Percentiles rank a stretch among this genome's conserved stretches.
Conservation (phyloP, 2,113 vertebrate species). For the Mastomys coucha region DNA sequence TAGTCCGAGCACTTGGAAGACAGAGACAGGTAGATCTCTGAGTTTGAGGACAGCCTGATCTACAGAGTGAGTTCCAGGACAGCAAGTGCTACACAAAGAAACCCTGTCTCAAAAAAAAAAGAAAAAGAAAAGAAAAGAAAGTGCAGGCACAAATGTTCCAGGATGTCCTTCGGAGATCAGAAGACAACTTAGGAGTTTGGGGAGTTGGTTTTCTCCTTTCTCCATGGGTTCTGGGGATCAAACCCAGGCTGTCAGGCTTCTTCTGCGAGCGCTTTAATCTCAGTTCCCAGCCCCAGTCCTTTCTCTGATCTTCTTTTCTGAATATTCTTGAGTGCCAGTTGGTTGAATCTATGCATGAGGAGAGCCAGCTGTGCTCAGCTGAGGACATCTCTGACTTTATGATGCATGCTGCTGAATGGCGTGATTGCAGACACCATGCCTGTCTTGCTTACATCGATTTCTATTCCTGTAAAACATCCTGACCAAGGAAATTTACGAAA, state of each 20-base stretch:
- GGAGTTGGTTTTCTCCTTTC: not conserved
- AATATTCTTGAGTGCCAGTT: not conserved
- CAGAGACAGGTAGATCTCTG: too few relatives aligned
- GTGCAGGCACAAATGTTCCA: too few relatives aligned
- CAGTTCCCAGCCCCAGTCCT: not conserved
- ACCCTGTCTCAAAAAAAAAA: too few relatives aligned
- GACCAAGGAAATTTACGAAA: not conserved
- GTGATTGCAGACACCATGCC: not conserved
- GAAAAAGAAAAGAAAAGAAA: too few relatives aligned
- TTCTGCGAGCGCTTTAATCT: not conserved
- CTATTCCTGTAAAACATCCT: not conserved
- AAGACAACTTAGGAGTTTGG: not conserved
- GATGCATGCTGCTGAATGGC: rapidly evolving
- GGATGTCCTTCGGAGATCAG: not conserved
- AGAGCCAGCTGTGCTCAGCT: too few relatives aligned
- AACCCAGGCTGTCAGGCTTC: not conserved
- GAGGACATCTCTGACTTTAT: not conserved
- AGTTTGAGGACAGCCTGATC: too few relatives aligned
- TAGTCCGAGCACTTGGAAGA: too few relatives aligned
- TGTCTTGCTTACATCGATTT: not conserved
- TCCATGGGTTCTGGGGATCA: not conserved
- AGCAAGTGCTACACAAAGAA: too few relatives aligned
- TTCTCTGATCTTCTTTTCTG: not conserved
- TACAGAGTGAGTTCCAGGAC: too few relatives aligned
- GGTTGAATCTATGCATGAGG: not conserved